Conservation (phyloP, 23 tunicate genomes). For the Halocynthia aurantium region DNA sequence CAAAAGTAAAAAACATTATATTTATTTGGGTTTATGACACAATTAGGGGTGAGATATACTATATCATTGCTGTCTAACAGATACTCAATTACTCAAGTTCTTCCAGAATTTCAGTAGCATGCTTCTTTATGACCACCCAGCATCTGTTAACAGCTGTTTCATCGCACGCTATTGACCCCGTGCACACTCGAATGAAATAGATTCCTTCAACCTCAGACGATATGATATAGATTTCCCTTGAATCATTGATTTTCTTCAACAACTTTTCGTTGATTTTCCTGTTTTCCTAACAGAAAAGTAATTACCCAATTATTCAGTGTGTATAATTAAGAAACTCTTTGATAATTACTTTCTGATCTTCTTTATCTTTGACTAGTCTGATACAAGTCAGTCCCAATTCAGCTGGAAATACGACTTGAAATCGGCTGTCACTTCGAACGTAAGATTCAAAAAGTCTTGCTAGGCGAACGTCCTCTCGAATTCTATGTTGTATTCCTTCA, state of each 20-base stretch:
- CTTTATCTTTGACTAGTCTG: constrained; percentile 12
- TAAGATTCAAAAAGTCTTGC: constrained; percentile 42
- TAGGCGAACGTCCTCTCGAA: constrained; percentile 24
- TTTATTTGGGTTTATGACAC: no score
- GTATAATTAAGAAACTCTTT: not conserved
- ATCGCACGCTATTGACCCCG: constrained; percentile 20
- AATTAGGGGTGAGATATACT: no score
- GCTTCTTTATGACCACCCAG: constrained; percentile 21
- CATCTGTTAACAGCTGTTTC: not conserved
- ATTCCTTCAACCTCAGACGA: constrained; percentile 12
- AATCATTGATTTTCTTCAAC: constrained; percentile 10
- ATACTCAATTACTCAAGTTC: not conserved
- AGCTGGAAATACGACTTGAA: constrained; percentile 50
- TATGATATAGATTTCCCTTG: constrained; percentile 18
- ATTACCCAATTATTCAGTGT: no score
- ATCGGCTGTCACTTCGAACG: constrained; percentile 32
- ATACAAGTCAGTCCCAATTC: constrained; percentile 65
- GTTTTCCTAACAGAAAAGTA: not conserved
- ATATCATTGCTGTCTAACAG: no score
- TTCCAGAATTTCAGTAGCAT: not conserved
- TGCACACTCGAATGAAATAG: constrained; percentile 32
- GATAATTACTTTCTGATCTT: not conserved
- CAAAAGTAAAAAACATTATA: no score
- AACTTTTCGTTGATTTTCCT: not conserved
- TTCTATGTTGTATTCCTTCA: constrained; percentile 43